Conservation (phyloP, 2,113 vertebrate genomes). For the Xyrauchen texanus region DNA sequence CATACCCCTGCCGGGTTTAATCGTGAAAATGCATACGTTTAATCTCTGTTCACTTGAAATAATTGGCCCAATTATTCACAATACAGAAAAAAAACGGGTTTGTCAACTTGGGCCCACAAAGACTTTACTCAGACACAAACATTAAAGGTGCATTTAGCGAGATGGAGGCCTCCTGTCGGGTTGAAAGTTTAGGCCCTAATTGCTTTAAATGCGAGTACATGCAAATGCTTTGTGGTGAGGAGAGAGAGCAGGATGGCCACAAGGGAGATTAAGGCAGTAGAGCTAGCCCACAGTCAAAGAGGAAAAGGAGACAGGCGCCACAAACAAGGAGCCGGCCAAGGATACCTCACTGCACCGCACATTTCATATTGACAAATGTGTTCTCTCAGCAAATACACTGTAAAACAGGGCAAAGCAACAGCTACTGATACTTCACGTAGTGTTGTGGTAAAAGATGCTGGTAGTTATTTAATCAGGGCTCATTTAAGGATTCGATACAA, state of each 20-base stretch:
- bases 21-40: conserved; percentile 70
- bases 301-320: conserved; percentile 58
- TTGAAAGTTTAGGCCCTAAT: conserved; percentile 64
- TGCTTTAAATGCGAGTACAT: conserved; percentile 66
- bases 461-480: conserved; percentile 6
- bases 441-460: not conserved
- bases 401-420: conserved; percentile 11
- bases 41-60: conserved; percentile 68
- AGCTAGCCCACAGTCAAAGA: conserved; percentile 51
- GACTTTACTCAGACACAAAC: conserved; percentile 44
- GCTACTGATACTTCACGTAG: not conserved
- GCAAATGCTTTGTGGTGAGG: conserved; percentile 57
- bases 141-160: conserved; percentile 59
- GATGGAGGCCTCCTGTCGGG: conserved; percentile 66
- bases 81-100: conserved; percentile 45
- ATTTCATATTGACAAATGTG: conserved; percentile 53
- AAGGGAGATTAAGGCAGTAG: conserved; percentile 45
- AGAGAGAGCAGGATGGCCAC: conserved; percentile 49
- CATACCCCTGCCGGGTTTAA: conserved; percentile 64
- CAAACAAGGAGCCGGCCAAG: conserved; percentile 51
- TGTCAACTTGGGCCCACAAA: conserved; percentile 44
- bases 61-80: conserved; percentile 77
- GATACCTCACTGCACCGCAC: conserved; percentile 24
- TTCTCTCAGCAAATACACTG: conserved; percentile 30
- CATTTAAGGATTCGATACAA: conserved; percentile 19